Conservation (phyloP, 2,113 vertebrate species). For the Neotoma lepida region DNA sequence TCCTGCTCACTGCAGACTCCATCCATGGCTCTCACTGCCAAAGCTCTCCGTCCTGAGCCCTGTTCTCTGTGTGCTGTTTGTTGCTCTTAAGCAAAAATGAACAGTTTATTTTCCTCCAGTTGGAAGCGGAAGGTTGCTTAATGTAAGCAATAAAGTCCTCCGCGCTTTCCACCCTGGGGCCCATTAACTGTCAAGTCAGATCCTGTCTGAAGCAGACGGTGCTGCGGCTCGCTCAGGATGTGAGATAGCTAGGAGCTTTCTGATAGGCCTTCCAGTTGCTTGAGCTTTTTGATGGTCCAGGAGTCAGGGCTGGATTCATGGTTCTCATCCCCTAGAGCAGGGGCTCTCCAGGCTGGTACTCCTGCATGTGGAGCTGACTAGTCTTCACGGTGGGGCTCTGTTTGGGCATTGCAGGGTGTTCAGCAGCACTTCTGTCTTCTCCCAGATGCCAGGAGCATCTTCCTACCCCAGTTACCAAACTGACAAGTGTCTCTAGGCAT, state of each 20-base stretch:
- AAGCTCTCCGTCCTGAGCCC: slow-evolving; percentile 42
- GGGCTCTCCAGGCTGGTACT: not conserved
- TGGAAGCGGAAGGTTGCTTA: slow-evolving; percentile 60
- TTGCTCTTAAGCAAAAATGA: slow-evolving; percentile 38
- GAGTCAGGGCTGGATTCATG: not conserved
- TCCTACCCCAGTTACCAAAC: not conserved
- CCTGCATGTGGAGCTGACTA: not conserved
- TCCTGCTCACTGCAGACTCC: not conserved
- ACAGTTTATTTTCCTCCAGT: slow-evolving; percentile 53
- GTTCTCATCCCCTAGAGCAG: not conserved
- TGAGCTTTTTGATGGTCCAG: slow-evolving; percentile 10
- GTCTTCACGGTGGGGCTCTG: not conserved
- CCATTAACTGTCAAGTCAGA: not conserved
- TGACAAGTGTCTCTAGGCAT: slow-evolving; percentile 17
- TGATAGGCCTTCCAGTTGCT: slow-evolving; percentile 22
- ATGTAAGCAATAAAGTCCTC: not conserved
- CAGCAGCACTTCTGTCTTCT: not conserved
- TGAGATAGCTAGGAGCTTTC: not conserved
- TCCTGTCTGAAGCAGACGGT: slow-evolving; percentile 30
- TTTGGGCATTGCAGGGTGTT: not conserved
- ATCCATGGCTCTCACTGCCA: not conserved
- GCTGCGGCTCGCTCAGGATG: not conserved
- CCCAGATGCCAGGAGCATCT: not conserved
- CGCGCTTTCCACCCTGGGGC: not conserved
- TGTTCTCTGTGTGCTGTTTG: slow-evolving; percentile 26